Conservation (phyloP, 2,797 vertebrate species). For the Masticophis lateralis region DNA sequence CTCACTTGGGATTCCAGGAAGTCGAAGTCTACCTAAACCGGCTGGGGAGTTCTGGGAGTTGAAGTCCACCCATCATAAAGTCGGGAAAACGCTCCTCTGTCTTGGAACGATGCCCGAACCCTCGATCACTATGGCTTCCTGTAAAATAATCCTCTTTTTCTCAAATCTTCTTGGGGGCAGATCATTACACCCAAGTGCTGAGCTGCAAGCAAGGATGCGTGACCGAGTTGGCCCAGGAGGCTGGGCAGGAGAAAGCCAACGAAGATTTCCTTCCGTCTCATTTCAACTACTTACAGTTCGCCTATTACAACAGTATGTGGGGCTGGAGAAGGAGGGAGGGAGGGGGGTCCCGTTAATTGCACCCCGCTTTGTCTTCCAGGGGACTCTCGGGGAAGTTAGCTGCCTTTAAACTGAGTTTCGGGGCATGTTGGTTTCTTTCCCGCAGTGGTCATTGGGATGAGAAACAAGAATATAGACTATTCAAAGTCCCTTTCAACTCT, state of each 20-base stretch:
- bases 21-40: no score
- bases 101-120: not conserved
- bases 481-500: no score
- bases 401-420: not conserved
- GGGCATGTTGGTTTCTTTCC: not conserved
- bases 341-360: not conserved
- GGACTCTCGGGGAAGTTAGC: not conserved
- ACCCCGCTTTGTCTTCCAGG: no score
- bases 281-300: slow-evolving; percentile 96
- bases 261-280: slow-evolving; percentile 90
- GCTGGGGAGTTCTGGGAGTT: not conserved
- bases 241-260: slow-evolving; percentile 79
- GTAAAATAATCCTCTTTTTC: not conserved
- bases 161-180: slow-evolving; percentile 64
- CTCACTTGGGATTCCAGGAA: no score
- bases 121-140: not conserved
- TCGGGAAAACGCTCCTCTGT: not conserved
- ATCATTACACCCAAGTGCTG: slow-evolving; percentile 91
- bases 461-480: no score
- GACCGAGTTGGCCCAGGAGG: slow-evolving; percentile 79
- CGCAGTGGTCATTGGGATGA: not conserved
- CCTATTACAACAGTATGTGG: slow-evolving; percentile 92
- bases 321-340: no score
- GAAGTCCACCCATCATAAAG: not conserved
- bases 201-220: slow-evolving; percentile 92